These are phyloP conservation scores for Ophion ellenae DNA, from an alignment of 2,888 invertebrate genomes.

Conservation along the genomic window DNA sequence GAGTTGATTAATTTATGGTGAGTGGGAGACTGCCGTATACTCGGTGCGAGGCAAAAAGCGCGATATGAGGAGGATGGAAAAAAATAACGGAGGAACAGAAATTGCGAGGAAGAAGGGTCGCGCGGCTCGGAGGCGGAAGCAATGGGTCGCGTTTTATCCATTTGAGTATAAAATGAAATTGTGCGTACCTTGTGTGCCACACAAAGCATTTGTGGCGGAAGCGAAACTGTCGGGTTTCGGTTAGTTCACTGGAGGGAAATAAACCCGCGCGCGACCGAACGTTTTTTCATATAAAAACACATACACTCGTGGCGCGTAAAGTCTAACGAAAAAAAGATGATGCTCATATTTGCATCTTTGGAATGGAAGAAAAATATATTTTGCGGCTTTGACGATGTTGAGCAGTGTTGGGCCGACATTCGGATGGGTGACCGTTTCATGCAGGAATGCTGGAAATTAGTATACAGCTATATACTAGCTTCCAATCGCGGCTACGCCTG, in stretches of 20 bases:
- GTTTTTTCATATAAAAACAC: conserved; percentile 36
- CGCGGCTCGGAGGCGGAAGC: background rate
- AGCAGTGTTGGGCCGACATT: no score
- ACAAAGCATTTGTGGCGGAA: conserved; percentile 13
- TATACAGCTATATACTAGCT: no score
- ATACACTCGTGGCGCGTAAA: background rate
- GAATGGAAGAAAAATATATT: background rate
- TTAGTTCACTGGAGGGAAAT: conserved; percentile 46
- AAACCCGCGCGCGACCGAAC: conserved; percentile 25
- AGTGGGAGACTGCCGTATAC: background rate
- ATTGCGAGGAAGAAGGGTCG: conserved; percentile 7
- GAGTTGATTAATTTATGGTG: conserved; percentile 50
- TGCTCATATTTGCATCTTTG: background rate
- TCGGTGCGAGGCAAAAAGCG: background rate
- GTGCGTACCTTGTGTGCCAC: background rate
- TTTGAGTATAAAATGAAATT: conserved; percentile 56
- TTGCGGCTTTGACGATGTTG: no score
- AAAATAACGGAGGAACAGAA: conserved; percentile 12
- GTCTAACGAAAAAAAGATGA: background rate
- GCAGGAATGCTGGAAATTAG: no score
- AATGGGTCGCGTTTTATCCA: conserved; percentile 6
- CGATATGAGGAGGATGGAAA: background rate
- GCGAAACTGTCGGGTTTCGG: conserved; percentile 38
- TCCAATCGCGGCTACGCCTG: no score
- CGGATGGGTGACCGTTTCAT: no score